Percentiles rank a stretch among this genome's conserved stretches.
Evolutionary conservation across 2,888 invertebrate species (phyloP).

Genomic region (Vesta saturnalis): DNA sequence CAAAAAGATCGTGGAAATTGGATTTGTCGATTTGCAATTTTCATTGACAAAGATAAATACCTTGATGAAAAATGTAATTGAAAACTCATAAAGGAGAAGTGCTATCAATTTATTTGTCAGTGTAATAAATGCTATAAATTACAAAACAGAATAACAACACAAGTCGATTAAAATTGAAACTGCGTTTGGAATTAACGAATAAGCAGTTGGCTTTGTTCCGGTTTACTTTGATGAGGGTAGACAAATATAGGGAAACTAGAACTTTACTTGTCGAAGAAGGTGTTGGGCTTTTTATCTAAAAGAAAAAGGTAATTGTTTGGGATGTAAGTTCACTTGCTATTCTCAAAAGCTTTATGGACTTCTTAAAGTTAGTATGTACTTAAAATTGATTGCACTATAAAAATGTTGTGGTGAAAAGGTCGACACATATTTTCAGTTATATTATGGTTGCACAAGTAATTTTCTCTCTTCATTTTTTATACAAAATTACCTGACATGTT

Average conservation of each 20-base stretch:
- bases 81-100: background rate
- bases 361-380: background rate
- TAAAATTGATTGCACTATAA: slow-evolving; percentile 10
- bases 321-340: background rate
- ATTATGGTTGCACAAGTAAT: background rate
- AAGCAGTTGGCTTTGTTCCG: background rate
- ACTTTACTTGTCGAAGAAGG: background rate
- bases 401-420: slow-evolving; percentile 9
- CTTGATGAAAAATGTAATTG: background rate
- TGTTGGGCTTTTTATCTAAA: slow-evolving; percentile 3
- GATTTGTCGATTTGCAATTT: slow-evolving; percentile 1
- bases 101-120: background rate
- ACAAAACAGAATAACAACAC: background rate
- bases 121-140: too few relatives aligned
- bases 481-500: background rate
- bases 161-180: slow-evolving; percentile 2
- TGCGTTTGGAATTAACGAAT: background rate
- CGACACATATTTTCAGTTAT: slow-evolving; percentile 2
- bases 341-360: background rate
- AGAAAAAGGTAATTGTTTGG: background rate
- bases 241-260: slow-evolving; percentile 13
- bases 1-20: background rate
- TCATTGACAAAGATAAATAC: too few relatives aligned
- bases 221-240: slow-evolving; percentile 16
- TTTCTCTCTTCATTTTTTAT: slow-evolving; percentile 6